Base-by-base conservation (phyloP, 2,888 invertebrate genomes). In the Leptopilina myrica region DNA sequence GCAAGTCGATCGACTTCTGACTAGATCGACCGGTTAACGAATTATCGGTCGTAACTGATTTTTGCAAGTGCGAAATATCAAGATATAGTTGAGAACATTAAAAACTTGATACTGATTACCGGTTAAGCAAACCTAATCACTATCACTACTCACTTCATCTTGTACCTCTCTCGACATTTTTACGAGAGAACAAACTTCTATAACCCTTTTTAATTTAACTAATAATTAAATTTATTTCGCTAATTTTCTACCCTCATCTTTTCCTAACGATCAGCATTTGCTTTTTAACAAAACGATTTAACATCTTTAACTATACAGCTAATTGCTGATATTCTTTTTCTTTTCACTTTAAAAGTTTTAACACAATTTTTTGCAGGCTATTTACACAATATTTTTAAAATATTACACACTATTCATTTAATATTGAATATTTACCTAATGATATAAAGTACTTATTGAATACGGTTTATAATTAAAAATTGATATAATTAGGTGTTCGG, bases 1-100 rank as follows among this genome's bases (percentile, higher is more conserved):
- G 33, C 56, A 33, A 73, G 33, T 73, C 14, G 73, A 73, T 73
- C 73, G 73, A 56, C 56, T 73, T 33, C 43, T 43, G 53, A 73
- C 73, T 73, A 73, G 73, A 73, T 73, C 73, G 73, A 73, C 73
- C 73, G 40, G 73, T 73, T 73, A 73, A 73, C 73, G 73, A 73
- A 73, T 73, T 73, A 73, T 73, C 73, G 73, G 33, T 73, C 73
- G 73, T 73, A 73, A 73, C 73, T 73, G 73, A 73, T 73, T 73
- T 73, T 73, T 73, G n/a, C 56, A 40, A 73, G 56, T 73, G 73
- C 56, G 56, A 56, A 73, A 73, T 73, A 56, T 73, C 56, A 33
- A 73, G 56, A n/a, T 14, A 59, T 8, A 73, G 56, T 33, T 9
- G 43, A n/a, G 46, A 15, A 6, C 56, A 33, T 73, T 73, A 73